Evolutionary conservation across 2,113 vertebrate genomes (phyloP).

Genomic region (Phaetusa simplex): DNA sequence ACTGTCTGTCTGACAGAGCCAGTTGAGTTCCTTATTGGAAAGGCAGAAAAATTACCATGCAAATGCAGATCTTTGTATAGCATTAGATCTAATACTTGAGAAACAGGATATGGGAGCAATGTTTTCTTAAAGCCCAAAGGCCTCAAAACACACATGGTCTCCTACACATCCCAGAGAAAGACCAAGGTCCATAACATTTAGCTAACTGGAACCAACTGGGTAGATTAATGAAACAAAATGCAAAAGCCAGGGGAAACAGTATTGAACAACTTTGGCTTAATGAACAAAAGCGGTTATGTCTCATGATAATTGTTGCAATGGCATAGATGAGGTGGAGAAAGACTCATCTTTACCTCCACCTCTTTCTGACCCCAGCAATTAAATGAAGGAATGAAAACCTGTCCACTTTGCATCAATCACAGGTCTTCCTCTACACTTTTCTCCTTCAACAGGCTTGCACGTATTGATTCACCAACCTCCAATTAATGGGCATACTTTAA

Average conservation of each 20-base stretch:
- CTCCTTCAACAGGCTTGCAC: not conserved
- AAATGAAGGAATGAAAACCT: not conserved
- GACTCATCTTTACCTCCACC: not conserved
- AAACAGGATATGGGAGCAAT: not conserved
- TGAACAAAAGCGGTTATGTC: not conserved
- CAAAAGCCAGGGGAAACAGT: not conserved
- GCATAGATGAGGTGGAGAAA: not conserved
- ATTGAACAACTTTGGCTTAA: conserved; percentile 53
- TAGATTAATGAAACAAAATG: not conserved
- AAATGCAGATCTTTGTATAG: not conserved
- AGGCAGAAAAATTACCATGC: not conserved
- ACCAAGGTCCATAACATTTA: not conserved
- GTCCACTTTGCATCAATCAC: not conserved
- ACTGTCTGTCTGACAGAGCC: not conserved
- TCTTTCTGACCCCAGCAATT: not conserved
- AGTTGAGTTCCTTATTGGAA: not conserved
- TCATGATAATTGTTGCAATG: not conserved
- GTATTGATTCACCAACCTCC: not conserved
- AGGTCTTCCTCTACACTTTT: not conserved
- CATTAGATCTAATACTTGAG: not conserved
- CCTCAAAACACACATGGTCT: not conserved
- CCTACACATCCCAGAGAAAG: not conserved
- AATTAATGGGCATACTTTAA: not conserved
- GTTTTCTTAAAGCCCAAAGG: not conserved
- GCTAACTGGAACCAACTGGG: not conserved